Percentiles rank a stretch among this genome's conserved stretches.
Evolutionary conservation across 2,113 vertebrate genomes (phyloP).

Genomic region (Panthera uncia): DNA sequence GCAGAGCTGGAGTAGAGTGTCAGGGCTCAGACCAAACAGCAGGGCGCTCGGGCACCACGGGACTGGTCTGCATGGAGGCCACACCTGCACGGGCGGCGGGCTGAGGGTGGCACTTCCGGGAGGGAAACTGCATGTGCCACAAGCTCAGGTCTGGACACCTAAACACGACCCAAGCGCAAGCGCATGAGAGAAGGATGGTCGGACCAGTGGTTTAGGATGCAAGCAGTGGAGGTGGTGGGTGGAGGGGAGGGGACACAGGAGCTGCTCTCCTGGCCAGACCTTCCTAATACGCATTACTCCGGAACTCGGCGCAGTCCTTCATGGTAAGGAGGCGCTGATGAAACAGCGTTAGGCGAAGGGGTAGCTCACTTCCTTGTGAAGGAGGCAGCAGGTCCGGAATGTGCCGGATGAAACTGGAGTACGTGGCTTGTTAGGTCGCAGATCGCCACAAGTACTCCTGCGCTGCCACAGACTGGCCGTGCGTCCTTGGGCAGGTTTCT

Average conservation of each 20-base stretch:
- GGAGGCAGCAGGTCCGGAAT: not conserved
- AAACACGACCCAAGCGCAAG: not conserved
- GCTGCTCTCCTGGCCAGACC: not conserved
- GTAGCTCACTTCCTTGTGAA: not conserved
- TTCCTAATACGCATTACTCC: fast-evolving
- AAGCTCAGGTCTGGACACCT: not conserved
- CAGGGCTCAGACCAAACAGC: fast-evolving
- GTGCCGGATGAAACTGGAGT: not conserved
- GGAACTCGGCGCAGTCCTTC: not conserved
- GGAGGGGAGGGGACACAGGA: not conserved
- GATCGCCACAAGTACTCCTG: not conserved
- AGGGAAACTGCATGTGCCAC: not conserved
- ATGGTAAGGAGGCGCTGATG: fast-evolving
- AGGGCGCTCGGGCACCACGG: fast-evolving
- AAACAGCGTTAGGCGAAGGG: fast-evolving
- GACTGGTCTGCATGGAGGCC: fast-evolving
- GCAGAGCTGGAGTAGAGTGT: fast-evolving
- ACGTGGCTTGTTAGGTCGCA: not conserved
- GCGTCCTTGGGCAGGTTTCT: not conserved
- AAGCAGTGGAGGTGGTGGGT: too few relatives aligned
- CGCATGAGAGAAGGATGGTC: not conserved
- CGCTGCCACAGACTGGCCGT: not conserved
- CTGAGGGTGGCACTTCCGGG: fast-evolving
- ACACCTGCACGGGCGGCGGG: fast-evolving
- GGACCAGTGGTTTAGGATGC: not conserved